A percentile compares a stretch with the other conserved stretches of the same genome.
Conservation (phyloP, 2,113 vertebrate genomes). For the Istiophorus platypterus region DNA sequence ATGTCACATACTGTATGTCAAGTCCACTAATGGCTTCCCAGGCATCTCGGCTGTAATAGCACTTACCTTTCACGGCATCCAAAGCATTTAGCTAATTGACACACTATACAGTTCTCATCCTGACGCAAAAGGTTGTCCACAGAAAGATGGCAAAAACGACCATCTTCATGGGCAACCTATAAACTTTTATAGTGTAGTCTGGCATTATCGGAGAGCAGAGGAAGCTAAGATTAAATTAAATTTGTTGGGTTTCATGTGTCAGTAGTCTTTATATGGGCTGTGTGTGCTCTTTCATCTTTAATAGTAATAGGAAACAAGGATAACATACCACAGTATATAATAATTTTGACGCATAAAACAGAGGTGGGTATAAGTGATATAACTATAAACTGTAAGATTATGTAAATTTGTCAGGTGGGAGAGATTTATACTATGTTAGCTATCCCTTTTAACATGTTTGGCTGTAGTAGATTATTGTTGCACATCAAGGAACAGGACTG, state of each 20-base stretch:
- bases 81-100: conserved; percentile 43
- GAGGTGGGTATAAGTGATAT: background rate
- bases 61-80: conserved; percentile 11
- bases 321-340: background rate
- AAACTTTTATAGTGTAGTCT: background rate
- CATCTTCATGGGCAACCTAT: conserved; percentile 11
- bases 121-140: conserved; percentile 32
- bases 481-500: too few species aligned
- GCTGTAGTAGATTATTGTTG: background rate
- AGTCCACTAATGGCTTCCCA: conserved; percentile 6
- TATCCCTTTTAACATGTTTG: background rate
- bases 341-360: background rate
- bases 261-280: background rate
- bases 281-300: background rate
- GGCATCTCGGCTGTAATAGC: conserved; percentile 21
- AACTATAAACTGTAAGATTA: too few species aligned
- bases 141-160: conserved; percentile 1
- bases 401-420: background rate
- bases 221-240: background rate
- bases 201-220: background rate
- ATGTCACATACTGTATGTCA: conserved; percentile 18
- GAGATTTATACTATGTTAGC: background rate
- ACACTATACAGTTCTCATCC: conserved; percentile 1
- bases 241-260: background rate
- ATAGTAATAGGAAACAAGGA: background rate